phyloP scores from a whole-genome alignment of 2,113 vertebrate genomes.

The Colistium nudipinnis region DNA sequence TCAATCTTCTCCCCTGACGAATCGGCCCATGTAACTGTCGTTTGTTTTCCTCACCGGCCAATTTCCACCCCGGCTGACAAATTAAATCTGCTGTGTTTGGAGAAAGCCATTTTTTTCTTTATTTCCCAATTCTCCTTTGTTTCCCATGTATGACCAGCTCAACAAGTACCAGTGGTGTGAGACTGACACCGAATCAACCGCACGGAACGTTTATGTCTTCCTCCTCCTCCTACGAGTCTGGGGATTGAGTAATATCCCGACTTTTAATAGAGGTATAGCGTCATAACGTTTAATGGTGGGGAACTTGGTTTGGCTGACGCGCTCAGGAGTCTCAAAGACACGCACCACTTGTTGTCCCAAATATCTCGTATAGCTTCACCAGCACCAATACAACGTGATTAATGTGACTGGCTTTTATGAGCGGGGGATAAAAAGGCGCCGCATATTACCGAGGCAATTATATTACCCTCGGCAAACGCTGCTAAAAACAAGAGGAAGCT shows the following conservation, averaged over 20 bases:
- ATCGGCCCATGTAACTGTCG: slow-evolving; percentile 48
- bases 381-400: slow-evolving; percentile 57
- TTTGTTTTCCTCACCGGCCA: slow-evolving; percentile 64
- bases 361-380: slow-evolving; percentile 57
- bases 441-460: slow-evolving; percentile 67
- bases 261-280: slow-evolving; percentile 49
- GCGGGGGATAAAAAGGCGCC: slow-evolving; percentile 53
- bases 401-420: slow-evolving; percentile 62
- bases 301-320: slow-evolving; percentile 52
- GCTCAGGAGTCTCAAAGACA: slow-evolving; percentile 46
- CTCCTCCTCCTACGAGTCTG: not conserved
- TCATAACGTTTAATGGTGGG: slow-evolving; percentile 61
- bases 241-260: slow-evolving; percentile 41
- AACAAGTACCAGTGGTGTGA: slow-evolving; percentile 49
- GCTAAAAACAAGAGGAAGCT: slow-evolving; percentile 57
- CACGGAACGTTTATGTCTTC: not conserved
- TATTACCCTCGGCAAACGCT: slow-evolving; percentile 38
- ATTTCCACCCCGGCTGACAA: slow-evolving; percentile 66
- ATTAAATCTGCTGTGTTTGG: slow-evolving; percentile 69
- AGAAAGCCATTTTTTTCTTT: slow-evolving; percentile 50
- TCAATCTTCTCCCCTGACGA: slow-evolving; percentile 72
- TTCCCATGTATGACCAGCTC: slow-evolving; percentile 44
- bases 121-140: slow-evolving; percentile 1
- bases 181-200: slow-evolving; percentile 47
- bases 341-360: slow-evolving; percentile 66